Percentiles rank a stretch among this genome's conserved stretches.
Evolutionary conservation across 2,113 vertebrate genomes (phyloP).

Genomic region (Eurypyga helias): DNA sequence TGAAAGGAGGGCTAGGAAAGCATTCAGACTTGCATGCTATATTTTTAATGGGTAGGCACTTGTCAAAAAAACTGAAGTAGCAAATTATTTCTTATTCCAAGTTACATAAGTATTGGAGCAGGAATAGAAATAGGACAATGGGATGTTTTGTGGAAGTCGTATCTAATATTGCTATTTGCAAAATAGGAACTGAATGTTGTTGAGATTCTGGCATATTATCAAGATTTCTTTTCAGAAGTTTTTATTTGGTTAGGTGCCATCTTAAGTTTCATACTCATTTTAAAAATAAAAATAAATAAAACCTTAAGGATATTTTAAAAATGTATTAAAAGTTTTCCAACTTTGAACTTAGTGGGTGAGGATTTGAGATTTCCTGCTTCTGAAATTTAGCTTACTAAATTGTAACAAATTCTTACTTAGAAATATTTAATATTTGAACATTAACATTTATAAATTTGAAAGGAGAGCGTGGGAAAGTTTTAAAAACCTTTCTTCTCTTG

Average conservation of each 20-base stretch:
- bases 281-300: neutral
- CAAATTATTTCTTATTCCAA: neutral
- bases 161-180: neutral
- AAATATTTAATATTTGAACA: neutral
- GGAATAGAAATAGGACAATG: neutral
- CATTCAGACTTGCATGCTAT: neutral
- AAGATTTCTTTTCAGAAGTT: neutral
- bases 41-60: neutral
- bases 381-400: neutral
- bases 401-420: neutral
- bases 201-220: neutral
- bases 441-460: neutral
- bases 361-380: neutral
- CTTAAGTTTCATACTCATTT: neutral
- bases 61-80: neutral
- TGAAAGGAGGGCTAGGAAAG: neutral
- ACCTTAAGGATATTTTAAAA: neutral
- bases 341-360: neutral
- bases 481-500: neutral
- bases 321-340: neutral
- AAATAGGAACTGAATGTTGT: slow-evolving; percentile 12
- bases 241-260: neutral
- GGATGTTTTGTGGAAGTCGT: neutral
- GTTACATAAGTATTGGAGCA: neutral
- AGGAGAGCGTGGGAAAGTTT: neutral